Base-by-base conservation (phyloP, 2,888 invertebrate species). In the Blastobasis adustella region DNA sequence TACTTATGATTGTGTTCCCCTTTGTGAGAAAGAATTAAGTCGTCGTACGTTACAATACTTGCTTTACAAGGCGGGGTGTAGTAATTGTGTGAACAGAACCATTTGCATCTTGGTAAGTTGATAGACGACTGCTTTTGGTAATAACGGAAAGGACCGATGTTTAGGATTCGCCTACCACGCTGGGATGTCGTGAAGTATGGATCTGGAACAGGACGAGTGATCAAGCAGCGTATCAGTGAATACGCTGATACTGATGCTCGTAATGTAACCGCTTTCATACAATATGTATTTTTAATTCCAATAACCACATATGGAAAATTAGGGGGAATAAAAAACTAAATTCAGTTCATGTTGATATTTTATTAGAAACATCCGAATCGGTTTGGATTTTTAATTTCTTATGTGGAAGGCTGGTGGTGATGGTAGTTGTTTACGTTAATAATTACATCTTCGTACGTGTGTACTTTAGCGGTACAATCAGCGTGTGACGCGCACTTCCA, bases 401-500 rank as follows among this genome's bases (percentile, higher is more conserved):
- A 23, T 23, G 23, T 23, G 23, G 23, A 23, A 23, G 23, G 23
- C 23, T 23, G 66, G 49, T 81, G 81, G 10, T 68, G 75, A 50
- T 82, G 81, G 4, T 67, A 60, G 52, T 82, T 82, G 10, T 69
- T 63, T 5, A 79, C 45, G 10, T 52, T 66, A 44, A 82, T 60
- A 5, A 82, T 76, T 50, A 76, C 66, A 43, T 80, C 74, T 40
- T 76, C 58, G 23, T 81, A 53, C 0, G 82, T 82, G 54, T 79
- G 80, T 0, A 79, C 76, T 56, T 81, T 80, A 36, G 82, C 82
- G 0, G 76, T 76, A 53, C 82, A 82, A 52, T 70, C 77, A 4
- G 75, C 65, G 38, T 73, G 71, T 0, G 77, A 72, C 0, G 81
- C 78, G 46, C 81, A 82, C 53, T 82, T 82, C 76, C 76, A 76